These are phyloP conservation scores for Entomobrya proxima DNA, from an alignment of 2,888 invertebrate genomes.

Conservation along the genomic window DNA sequence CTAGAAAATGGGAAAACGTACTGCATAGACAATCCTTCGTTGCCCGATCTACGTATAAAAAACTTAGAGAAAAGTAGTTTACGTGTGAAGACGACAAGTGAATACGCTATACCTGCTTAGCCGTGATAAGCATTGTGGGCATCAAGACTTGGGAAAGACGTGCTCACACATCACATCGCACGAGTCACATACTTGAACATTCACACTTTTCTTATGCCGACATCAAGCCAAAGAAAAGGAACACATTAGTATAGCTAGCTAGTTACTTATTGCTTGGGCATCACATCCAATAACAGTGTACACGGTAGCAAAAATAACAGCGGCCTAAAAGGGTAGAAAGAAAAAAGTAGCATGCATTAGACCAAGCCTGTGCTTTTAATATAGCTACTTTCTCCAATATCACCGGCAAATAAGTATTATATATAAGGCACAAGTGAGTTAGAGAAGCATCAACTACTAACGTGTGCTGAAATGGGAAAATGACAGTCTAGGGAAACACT, in stretches of 20 bases:
- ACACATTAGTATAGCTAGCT: conserved; percentile 36
- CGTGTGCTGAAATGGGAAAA: conserved; percentile 70
- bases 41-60: not conserved
- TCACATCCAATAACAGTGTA: not conserved
- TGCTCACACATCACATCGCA: not conserved
- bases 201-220: conserved; percentile 26
- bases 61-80: not conserved
- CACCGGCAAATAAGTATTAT: conserved; percentile 20
- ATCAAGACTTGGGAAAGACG: not conserved
- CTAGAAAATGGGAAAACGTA: not conserved
- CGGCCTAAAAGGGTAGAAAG: not conserved
- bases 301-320: not conserved
- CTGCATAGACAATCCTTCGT: not conserved
- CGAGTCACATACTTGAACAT: conserved; percentile 34
- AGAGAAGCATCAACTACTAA: conserved; percentile 57
- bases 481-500: conserved; percentile 72
- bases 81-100: not conserved
- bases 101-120: not conserved
- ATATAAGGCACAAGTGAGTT: conserved; percentile 39
- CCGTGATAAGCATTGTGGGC: not conserved
- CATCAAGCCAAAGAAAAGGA: not conserved
- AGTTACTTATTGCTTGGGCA: conserved; percentile 38
- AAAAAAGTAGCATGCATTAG: not conserved
- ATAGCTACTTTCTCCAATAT: not conserved
- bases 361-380: no score